A percentile compares a stretch with the other conserved stretches of the same genome.
These are phyloP conservation scores for Lasioglossum albipes DNA, from an alignment of 1,140 invertebrate genomes.

Conservation along the genomic window DNA sequence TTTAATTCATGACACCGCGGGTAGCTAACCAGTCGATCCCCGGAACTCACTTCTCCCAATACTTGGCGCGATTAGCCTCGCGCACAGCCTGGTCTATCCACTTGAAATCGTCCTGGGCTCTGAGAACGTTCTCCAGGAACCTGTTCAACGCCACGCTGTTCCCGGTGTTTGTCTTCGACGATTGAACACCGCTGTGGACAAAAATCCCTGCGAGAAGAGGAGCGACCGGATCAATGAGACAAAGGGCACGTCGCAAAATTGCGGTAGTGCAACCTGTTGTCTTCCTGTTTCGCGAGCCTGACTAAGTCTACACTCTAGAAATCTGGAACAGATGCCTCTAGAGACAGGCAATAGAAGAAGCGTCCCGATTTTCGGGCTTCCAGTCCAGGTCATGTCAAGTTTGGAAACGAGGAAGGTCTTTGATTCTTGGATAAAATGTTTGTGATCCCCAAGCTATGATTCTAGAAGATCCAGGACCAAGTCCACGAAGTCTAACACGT, in stretches of 20 bases:
- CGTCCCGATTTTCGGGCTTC: no score
- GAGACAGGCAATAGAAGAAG: no score
- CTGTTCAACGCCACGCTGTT: conserved; percentile 52
- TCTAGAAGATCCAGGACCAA: no score
- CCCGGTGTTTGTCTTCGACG: not conserved
- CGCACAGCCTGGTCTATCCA: conserved; percentile 65
- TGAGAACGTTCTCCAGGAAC: conserved; percentile 65
- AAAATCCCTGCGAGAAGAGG: not conserved
- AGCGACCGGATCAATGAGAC: no score
- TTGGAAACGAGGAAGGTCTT: no score
- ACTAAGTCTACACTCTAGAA: no score
- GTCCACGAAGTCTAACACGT: no score
- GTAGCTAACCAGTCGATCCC: not conserved
- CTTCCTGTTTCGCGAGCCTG: not conserved
- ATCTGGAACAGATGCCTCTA: no score
- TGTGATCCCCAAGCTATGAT: no score
- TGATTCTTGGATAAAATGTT: no score
- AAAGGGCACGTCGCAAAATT: not conserved
- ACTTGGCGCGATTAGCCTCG: conserved; percentile 5
- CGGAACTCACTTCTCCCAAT: conserved; percentile 38
- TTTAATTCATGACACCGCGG: not conserved
- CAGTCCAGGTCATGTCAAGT: no score
- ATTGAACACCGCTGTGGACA: no score
- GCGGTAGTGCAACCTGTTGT: not conserved
- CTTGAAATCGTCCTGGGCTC: conserved; percentile 64